phyloP scores from a whole-genome alignment of 1,140 invertebrate genomes.

The Oedothorax gibbosus region DNA sequence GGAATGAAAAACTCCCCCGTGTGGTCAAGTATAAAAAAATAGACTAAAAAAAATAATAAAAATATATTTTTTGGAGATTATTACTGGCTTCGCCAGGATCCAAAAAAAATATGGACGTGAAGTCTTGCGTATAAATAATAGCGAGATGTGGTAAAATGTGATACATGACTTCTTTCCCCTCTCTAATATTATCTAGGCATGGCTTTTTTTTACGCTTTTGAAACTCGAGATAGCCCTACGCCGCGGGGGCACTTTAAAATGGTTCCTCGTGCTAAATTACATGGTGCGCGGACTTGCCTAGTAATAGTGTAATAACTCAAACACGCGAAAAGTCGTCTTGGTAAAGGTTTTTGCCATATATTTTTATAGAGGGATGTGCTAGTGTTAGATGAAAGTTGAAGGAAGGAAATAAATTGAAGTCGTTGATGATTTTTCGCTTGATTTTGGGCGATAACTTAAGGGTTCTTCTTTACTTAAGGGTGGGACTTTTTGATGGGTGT shows the following conservation, averaged over 20 bases:
- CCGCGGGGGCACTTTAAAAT: constrained; percentile 36
- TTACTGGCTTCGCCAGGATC: background rate
- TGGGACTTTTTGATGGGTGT: no score
- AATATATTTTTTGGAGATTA: background rate
- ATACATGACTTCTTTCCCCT: background rate
- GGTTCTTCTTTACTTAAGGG: no score
- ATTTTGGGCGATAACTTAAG: no score
- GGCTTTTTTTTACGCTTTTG: background rate
- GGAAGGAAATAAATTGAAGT: background rate
- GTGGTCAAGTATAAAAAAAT: constrained; percentile 15
- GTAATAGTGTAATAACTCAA: constrained; percentile 1
- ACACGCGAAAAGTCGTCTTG: background rate
- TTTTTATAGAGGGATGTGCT: background rate
- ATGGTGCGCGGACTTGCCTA: background rate
- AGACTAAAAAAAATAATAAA: constrained; percentile 1
- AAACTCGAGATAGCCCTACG: constrained; percentile 26
- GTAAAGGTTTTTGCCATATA: no score
- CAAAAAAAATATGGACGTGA: background rate
- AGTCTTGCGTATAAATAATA: constrained; percentile 18
- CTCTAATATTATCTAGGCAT: background rate
- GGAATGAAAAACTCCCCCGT: constrained; percentile 7
- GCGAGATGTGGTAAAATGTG: constrained; percentile 24
- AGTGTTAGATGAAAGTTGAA: background rate
- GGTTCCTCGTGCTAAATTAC: constrained; percentile 18
- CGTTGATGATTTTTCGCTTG: background rate